phyloP scores from a whole-genome alignment of 2,797 vertebrate species.

The Phoeniculus purpureus region DNA sequence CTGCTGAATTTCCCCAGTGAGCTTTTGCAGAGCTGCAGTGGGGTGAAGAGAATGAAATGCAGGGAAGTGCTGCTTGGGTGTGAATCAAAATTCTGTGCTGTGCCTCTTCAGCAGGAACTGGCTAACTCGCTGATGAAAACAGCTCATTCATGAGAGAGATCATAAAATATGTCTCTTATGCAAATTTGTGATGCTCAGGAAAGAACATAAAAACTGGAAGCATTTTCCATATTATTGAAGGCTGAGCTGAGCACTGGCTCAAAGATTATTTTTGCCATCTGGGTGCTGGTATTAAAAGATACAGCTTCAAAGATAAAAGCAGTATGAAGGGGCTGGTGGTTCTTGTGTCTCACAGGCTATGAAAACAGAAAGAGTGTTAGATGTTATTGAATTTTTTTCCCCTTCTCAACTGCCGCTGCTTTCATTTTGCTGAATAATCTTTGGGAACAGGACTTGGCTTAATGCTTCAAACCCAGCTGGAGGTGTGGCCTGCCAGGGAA shows the following conservation, averaged over 20 bases:
- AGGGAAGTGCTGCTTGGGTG: not conserved
- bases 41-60: not conserved
- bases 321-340: slow-evolving; percentile 33
- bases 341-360: not conserved
- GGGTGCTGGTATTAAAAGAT: slow-evolving; percentile 49
- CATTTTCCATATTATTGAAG: slow-evolving; percentile 44
- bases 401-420: slow-evolving; percentile 17
- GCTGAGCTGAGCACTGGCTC: slow-evolving; percentile 31
- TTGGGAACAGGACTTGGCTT: slow-evolving; percentile 1
- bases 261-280: slow-evolving; percentile 63
- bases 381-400: not conserved
- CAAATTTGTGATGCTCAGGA: slow-evolving; percentile 45
- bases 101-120: slow-evolving; percentile 1
- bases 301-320: slow-evolving; percentile 56
- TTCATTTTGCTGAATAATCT: slow-evolving; percentile 60
- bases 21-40: not conserved
- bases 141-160: slow-evolving; percentile 34
- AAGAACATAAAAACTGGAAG: slow-evolving; percentile 57
- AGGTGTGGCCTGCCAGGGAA: not conserved
- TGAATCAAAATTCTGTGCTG: not conserved
- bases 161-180: slow-evolving; percentile 28
- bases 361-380: slow-evolving; percentile 27
- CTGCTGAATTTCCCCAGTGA: not conserved
- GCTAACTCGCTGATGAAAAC: not conserved
- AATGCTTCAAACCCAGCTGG: slow-evolving; percentile 41